Evolutionary conservation across 2,113 vertebrate species (phyloP).

Genomic region (Xenopus laevis): DNA sequence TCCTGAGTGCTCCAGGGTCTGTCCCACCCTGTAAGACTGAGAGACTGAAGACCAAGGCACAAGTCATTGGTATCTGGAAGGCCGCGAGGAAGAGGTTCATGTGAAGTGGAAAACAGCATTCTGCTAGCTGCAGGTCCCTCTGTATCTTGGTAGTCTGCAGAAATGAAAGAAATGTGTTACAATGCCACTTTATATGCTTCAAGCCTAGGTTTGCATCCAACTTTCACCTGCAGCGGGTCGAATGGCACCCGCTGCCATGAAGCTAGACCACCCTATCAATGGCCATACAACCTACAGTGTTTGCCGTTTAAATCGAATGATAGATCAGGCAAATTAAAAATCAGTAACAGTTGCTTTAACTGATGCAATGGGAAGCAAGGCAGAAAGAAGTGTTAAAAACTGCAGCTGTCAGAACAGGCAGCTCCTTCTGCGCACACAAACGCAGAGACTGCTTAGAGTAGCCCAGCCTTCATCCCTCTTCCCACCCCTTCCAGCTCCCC

Average conservation of each 20-base stretch:
- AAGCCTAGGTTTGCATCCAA: background rate
- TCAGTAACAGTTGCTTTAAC: background rate
- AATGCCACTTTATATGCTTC: background rate
- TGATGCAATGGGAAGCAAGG: conserved; percentile 46
- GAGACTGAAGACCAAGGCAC: conserved; percentile 94
- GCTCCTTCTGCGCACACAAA: conserved; percentile 28
- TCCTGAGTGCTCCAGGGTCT: conserved; percentile 95
- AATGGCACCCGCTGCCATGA: conserved; percentile 72
- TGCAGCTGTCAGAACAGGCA: conserved; percentile 50
- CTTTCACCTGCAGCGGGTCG: conserved; percentile 50
- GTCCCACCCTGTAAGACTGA: conserved; percentile 91
- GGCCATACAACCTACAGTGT: conserved; percentile 55
- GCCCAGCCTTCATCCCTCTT: conserved; percentile 65
- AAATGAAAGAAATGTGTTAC: conserved; percentile 48
- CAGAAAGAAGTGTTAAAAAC: conserved; percentile 51
- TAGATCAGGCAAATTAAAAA: background rate
- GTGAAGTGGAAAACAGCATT: conserved; percentile 90
- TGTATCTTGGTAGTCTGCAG: conserved; percentile 78
- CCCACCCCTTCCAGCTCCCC: conserved; percentile 64
- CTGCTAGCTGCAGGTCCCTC: conserved; percentile 84
- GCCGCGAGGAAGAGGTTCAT: conserved; percentile 72
- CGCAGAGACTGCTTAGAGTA: conserved; percentile 63
- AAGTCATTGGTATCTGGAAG: conserved; percentile 83
- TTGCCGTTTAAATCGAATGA: background rate
- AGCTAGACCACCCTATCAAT: conserved; percentile 57